Conservation (phyloP, 2,888 invertebrate genomes). For the Cryptops parisi region DNA sequence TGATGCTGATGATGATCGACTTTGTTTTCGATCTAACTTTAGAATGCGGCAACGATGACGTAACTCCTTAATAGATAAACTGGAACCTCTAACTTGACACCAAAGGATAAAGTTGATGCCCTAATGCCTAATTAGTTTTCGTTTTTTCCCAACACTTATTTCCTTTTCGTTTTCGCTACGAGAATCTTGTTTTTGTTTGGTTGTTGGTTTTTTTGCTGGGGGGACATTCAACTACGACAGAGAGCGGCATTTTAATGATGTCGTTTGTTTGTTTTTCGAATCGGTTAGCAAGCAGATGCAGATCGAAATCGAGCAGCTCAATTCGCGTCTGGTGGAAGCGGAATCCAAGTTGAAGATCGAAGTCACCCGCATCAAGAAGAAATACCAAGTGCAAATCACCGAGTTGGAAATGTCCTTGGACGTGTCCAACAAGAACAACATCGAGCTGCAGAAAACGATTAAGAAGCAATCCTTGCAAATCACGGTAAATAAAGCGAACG, state of each 20-base stretch:
- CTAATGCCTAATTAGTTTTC: too few relatives aligned
- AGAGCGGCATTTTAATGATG: neutral
- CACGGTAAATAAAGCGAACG: slow-evolving; percentile 38
- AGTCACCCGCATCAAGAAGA: slow-evolving; percentile 95
- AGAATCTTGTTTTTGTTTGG: too few relatives aligned
- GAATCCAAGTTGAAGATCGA: slow-evolving; percentile 93
- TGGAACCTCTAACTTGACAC: too few relatives aligned
- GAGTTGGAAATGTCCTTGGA: slow-evolving; percentile 93
- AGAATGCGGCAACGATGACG: too few relatives aligned
- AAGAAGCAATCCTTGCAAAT: slow-evolving; percentile 92
- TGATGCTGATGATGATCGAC: too few relatives aligned
- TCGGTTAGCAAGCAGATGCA: slow-evolving; percentile 89
- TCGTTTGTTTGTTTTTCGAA: neutral
- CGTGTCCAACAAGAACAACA: slow-evolving; percentile 95
- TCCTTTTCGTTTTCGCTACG: too few relatives aligned
- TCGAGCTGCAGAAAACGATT: slow-evolving; percentile 91
- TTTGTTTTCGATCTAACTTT: too few relatives aligned
- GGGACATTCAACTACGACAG: too few relatives aligned
- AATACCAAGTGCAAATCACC: slow-evolving; percentile 93
- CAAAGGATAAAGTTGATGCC: too few relatives aligned
- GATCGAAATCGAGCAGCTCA: slow-evolving; percentile 94
- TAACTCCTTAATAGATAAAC: too few relatives aligned
- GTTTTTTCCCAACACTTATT: too few relatives aligned
- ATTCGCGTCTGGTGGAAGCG: slow-evolving; percentile 86
- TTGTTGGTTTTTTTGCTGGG: too few relatives aligned